Base-by-base conservation (phyloP, 2,113 vertebrate genomes). In the Prolemur simus region DNA sequence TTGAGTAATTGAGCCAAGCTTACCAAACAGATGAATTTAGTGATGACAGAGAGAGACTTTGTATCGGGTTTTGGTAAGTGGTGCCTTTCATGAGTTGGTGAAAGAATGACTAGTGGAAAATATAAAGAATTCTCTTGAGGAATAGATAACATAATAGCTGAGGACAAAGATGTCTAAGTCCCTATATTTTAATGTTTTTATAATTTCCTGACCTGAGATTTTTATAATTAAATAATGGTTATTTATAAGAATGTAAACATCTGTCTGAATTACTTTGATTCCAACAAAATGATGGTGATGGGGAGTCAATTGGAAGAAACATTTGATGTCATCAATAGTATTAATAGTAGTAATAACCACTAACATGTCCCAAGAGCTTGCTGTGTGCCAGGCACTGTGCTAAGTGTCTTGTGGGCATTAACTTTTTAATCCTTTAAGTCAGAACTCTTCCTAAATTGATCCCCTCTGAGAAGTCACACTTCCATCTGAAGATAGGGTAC, bases 11-110 rank as follows among this genome's bases (percentile, higher is more conserved):
- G 58, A 39, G 73, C 87, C 54, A 89, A 89, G 54, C 8, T 68
- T 97, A 85, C 52, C 94, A 73, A 54, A 71, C 23, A 45, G 74
- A 74, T 63, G 47, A 96, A 71, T 34, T 94, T 81, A 58, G 56
- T 25, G 23, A 58, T 25, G 20, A n/a, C n/a, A 80, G 69, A 68
- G 52, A n/a, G 47, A 78, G 27, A 91, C 14, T 86, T 87, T 94
- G 27, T 76, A 45, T 82, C 42, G 63, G 23, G 8, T 58, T 58
- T 58, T 58, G 58, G 94, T 69, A 95, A 97, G 39, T 54, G 37
- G 1, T 34, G 15, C 0, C 1, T 92, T 21, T 82, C 77, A 58
- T 89, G 81, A 82, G 47, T 68, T 89, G 47, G 25, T 14, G 49
- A 82, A 87, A 93, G 54, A 68, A 23, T 71, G 47, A 68, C 45